Evolutionary conservation across 1,140 invertebrate species (phyloP).

Genomic region (Micrasema minimum): DNA sequence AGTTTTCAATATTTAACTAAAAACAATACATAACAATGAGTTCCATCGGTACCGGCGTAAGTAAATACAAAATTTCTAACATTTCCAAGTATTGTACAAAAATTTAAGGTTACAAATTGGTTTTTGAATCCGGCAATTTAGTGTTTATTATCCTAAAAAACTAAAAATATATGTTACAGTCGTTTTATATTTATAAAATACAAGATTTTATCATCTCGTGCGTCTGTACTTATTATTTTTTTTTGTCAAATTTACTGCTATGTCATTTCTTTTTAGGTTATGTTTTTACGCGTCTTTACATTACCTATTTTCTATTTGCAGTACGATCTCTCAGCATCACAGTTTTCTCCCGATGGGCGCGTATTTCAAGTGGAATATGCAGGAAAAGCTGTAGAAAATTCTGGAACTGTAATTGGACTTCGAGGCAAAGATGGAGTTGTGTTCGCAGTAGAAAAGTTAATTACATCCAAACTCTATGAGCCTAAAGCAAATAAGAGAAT

Average conservation of each 20-base stretch:
- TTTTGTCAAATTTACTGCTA: slow-evolving; percentile 27
- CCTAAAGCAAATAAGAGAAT: slow-evolving; percentile 93
- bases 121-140: too few species aligned
- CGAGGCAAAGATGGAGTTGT: slow-evolving; percentile 96
- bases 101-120: too few species aligned
- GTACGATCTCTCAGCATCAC: slow-evolving; percentile 99
- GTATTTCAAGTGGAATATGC: slow-evolving; percentile 99
- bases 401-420: slow-evolving; percentile 95
- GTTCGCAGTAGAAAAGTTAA: slow-evolving; percentile 97
- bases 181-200: too few species aligned
- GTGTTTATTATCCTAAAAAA: too few species aligned
- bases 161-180: too few species aligned
- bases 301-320: slow-evolving; percentile 64
- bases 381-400: slow-evolving; percentile 98
- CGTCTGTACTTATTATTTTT: slow-evolving; percentile 26
- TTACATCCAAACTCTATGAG: slow-evolving; percentile 97
- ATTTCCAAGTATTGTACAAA: too few species aligned
- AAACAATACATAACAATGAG: slow-evolving; percentile 77
- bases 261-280: slow-evolving; percentile 21
- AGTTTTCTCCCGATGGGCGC: slow-evolving; percentile 98
- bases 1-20: neutral
- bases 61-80: too few species aligned
- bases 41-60: slow-evolving; percentile 95
- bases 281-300: slow-evolving; percentile 10
- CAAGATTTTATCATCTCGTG: too few species aligned